Percentiles rank a stretch among this genome's conserved stretches.
Conservation (phyloP, 2,113 vertebrate species). For the Labrus mixtus region DNA sequence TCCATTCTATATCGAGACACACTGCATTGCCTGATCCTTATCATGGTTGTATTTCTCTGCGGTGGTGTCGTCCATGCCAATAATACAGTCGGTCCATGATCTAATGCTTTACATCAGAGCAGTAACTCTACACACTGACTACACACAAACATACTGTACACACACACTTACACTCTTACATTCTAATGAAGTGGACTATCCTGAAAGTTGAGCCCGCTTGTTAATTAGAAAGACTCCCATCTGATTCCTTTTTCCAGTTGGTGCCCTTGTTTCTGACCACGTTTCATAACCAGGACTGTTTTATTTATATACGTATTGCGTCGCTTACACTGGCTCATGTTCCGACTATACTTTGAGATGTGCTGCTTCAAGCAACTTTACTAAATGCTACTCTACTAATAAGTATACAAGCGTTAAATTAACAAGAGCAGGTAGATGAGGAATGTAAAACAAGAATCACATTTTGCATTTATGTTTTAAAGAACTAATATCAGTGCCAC, state of each 20-base stretch:
- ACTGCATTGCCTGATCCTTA: not conserved
- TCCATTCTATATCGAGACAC: constrained; percentile 10
- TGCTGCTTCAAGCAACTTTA: not conserved
- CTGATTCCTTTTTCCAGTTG: constrained; percentile 20
- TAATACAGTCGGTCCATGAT: not conserved
- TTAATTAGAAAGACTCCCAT: constrained; percentile 20
- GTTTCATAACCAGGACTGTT: constrained; percentile 33
- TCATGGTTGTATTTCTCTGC: not conserved
- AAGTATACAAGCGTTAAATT: not conserved
- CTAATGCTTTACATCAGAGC: constrained; percentile 5
- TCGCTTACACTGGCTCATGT: constrained; percentile 14
- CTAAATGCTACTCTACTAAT: not conserved
- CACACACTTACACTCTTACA: not conserved
- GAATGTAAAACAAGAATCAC: too few relatives aligned
- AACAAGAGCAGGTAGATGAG: too few relatives aligned
- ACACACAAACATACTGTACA: not conserved
- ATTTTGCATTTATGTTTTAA: too few relatives aligned
- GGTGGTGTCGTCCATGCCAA: not conserved
- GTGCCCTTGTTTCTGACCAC: constrained; percentile 20
- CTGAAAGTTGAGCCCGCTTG: constrained; percentile 32
- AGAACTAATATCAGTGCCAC: too few relatives aligned
- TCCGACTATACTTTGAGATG: not conserved
- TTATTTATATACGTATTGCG: constrained; percentile 26
- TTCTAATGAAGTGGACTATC: constrained; percentile 10
- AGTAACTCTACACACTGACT: constrained; percentile 35